Base-by-base conservation (phyloP, 1,140 invertebrate genomes). In the Odontomachus brunneus region DNA sequence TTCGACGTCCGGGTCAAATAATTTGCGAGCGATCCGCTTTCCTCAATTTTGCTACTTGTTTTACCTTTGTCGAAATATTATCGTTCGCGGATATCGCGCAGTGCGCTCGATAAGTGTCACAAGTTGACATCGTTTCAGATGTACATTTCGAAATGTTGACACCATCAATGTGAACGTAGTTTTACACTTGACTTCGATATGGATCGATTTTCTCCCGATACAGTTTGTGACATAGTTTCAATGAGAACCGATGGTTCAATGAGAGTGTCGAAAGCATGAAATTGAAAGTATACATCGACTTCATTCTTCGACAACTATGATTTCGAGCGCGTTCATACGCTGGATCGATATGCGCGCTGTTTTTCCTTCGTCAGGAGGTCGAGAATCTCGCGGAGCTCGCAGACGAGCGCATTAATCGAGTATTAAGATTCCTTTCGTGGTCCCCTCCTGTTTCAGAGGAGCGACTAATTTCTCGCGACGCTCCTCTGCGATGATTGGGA, bases 331-430 rank as follows among this genome's bases (percentile, higher is more conserved):
- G 84, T 81, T 85, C 83, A 87, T 81, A 83, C 85, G 87, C 82
- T 83, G 78, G 81, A 88, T 89, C 84, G 87, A 85, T 85, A 89
- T 87, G 88, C 73, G 80, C 82, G 82, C 9, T 9, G 19, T 19
- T 49, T 55, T 1, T 19, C 44, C 29, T 53, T 53, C 12, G 22
- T 0, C 33, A 53, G 1, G 49, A 69, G 9, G 17, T n/a, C 17
- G n/a, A 33, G n/a, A 53, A 44, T 17, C 19, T 80, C 29, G 33
- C 44, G 44, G 57, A 63, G 67, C 26, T 78, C 44, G 44, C n/a
- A n/a, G n/a, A n/a, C n/a, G n/a, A n/a, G n/a, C 29, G 11, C 38
- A 5, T 63, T 69, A 38, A 63, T 80, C 38, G 14, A 33, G 15
- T 4, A 76, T 53, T 49, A 19, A 60, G 33, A 73, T 69, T 11